Conservation (phyloP, 1,140 invertebrate genomes). For the Potamilus streckersoni region DNA sequence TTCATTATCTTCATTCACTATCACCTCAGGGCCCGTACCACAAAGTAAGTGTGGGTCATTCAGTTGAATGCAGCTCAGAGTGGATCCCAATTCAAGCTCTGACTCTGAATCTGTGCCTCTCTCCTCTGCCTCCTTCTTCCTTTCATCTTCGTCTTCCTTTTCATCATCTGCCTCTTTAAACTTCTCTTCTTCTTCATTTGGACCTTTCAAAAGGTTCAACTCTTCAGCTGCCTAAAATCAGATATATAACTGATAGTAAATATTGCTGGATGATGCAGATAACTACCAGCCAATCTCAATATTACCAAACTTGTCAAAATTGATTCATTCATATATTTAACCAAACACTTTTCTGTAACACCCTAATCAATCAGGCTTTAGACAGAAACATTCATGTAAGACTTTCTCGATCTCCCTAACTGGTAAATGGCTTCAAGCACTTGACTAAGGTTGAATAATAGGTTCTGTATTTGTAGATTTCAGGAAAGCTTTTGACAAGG, state of each 20-base stretch:
- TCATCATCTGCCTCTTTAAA: conserved; percentile 39
- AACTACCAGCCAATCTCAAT: conserved; percentile 12
- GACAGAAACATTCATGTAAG: too few species aligned
- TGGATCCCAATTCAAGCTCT: conserved; percentile 1
- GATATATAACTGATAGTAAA: neutral
- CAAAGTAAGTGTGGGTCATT: neutral
- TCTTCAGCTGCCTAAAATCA: conserved; percentile 66
- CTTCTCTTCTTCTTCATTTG: conserved; percentile 37
- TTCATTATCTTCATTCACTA: conserved; percentile 1
- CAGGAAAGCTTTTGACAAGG: too few species aligned
- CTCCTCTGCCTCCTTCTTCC: conserved; percentile 40
- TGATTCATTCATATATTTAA: too few species aligned
- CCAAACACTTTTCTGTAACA: too few species aligned
- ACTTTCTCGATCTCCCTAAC: too few species aligned
- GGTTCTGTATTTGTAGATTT: too few species aligned
- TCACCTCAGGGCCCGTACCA: neutral
- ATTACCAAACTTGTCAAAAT: too few species aligned
- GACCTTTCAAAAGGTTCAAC: conserved; percentile 68
- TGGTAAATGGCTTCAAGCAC: too few species aligned
- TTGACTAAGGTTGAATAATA: too few species aligned
- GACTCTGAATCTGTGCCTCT: conserved; percentile 45
- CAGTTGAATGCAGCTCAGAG: neutral
- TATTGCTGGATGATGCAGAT: conserved; percentile 58
- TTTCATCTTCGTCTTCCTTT: conserved; percentile 50
- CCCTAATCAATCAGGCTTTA: too few species aligned